Percentiles rank a stretch among this genome's conserved stretches.
Evolutionary conservation across 2,797 vertebrate species (phyloP).

Genomic region (Falco biarmicus): DNA sequence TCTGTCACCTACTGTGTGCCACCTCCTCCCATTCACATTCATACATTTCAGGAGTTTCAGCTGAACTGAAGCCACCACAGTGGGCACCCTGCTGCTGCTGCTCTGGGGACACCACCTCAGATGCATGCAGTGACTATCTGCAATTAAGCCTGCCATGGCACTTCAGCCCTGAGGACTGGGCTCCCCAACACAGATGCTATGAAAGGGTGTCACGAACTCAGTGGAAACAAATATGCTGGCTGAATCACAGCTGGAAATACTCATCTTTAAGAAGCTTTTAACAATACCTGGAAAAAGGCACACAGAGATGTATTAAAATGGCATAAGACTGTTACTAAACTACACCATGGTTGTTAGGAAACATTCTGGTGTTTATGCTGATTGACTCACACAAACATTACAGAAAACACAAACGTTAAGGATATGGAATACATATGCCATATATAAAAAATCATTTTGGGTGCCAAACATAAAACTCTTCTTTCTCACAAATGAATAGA

Average conservation of each 20-base stretch:
- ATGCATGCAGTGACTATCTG: neutral
- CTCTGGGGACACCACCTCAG: neutral
- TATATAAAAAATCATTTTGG: neutral
- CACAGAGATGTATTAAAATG: neutral
- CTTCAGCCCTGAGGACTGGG: neutral
- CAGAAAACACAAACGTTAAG: constrained; percentile 1
- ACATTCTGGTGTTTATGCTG: neutral
- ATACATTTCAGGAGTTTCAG: neutral
- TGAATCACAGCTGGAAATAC: constrained; percentile 7
- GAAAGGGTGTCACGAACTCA: neutral
- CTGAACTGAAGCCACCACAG: neutral
- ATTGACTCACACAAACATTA: constrained; percentile 43
- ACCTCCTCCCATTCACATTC: neutral
- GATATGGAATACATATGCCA: neutral
- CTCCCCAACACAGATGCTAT: neutral
- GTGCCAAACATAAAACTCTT: neutral
- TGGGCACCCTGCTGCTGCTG: neutral
- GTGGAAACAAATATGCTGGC: neutral
- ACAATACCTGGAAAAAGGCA: constrained; percentile 47
- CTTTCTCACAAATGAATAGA: neutral
- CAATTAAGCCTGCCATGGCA: neutral
- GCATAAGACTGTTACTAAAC: constrained; percentile 4
- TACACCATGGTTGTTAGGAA: constrained; percentile 13
- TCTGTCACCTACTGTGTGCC: neutral
- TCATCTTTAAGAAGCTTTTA: constrained; percentile 6